Base-by-base conservation (phyloP, 1,140 invertebrate genomes). In the Drosophila watanabei region DNA sequence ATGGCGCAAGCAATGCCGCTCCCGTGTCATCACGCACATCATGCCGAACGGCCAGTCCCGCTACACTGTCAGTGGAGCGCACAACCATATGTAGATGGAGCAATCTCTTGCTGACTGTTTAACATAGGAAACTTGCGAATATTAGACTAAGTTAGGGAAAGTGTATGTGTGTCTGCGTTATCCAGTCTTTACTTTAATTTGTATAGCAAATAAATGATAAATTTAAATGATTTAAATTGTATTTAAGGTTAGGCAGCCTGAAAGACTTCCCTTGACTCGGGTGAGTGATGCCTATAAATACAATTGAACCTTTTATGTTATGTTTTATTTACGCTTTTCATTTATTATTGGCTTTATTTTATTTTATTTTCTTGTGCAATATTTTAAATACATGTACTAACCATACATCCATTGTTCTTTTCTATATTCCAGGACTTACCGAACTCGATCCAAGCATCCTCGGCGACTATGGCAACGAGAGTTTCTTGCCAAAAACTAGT, bases 1-100 rank as follows among this genome's bases (percentile, higher is more conserved):
- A 58, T 93, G 93, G 93, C 92, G 92, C 33, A 82, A 75, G 20
- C 77, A 90, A 48, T 93, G 93, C 32, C 84, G 83, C 13, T 84
- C 92, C 14, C 66, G 93, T 14, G 72, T 93, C 32, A 93, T 93
- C 16, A 93, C 93, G 1, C 82, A 80, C 43, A 32, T 68, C 8
- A 54, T 72, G 59, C 54, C 48, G 10, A 81, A 59, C 24, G 79
- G 61, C 7, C 54, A 84, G 49, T 52, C 78, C 0, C 77, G 78
- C 4, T 92, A 83, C 46, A 80, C 81, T 24, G 57, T 88, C 35
- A 91, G 92, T 60, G 92, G 92, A 30, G 69, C 81, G 5, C 92
- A 93, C 48, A 93, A 93, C 61, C 91, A 93, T 68, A 9, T 28
- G 4, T 80, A 77, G 39, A 24, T 9, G 6, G 7, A 7, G 18